phyloP scores from a whole-genome alignment of 1,140 invertebrate species.

The Dendrolimus kikuchii region DNA sequence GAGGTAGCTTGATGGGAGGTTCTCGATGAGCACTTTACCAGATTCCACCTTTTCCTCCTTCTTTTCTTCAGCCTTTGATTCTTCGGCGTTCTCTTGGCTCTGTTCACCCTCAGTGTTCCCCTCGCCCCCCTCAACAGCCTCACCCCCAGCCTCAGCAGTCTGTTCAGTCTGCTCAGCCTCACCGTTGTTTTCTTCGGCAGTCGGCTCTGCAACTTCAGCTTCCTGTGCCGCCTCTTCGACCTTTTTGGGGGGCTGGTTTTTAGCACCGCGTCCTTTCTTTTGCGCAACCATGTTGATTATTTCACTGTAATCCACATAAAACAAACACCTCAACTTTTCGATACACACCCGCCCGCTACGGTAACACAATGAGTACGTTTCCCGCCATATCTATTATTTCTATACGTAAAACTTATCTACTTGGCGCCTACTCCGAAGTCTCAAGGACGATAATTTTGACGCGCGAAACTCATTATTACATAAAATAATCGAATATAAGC shows the following conservation, averaged over 20 bases:
- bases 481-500: slow-evolving; percentile 16
- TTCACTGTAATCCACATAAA: slow-evolving; percentile 21
- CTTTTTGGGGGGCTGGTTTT: slow-evolving; percentile 40
- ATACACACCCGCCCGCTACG: slow-evolving; percentile 13
- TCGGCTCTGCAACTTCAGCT: no score
- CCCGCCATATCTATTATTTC: slow-evolving; percentile 31
- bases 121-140: slow-evolving; percentile 6
- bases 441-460: slow-evolving; percentile 41
- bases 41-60: slow-evolving; percentile 60
- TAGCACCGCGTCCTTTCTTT: slow-evolving; percentile 60
- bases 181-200: slow-evolving; percentile 47
- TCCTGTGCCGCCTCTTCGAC: no score
- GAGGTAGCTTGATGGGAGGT: slow-evolving; percentile 60
- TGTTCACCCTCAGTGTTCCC: slow-evolving; percentile 26
- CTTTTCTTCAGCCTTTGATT: slow-evolving; percentile 37
- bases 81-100: slow-evolving; percentile 26
- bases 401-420: slow-evolving; percentile 25
- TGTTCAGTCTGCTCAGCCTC: slow-evolving; percentile 31
- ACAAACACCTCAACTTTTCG: slow-evolving; percentile 13
- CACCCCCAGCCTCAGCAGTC: slow-evolving; percentile 20
- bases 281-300: slow-evolving; percentile 52
- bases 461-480: slow-evolving; percentile 28
- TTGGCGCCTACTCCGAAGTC: slow-evolving; percentile 42
- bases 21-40: slow-evolving; percentile 66
- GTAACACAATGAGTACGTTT: slow-evolving; percentile 20